phyloP scores from a whole-genome alignment of 2,797 vertebrate genomes.

The Synanceia verrucosa region DNA sequence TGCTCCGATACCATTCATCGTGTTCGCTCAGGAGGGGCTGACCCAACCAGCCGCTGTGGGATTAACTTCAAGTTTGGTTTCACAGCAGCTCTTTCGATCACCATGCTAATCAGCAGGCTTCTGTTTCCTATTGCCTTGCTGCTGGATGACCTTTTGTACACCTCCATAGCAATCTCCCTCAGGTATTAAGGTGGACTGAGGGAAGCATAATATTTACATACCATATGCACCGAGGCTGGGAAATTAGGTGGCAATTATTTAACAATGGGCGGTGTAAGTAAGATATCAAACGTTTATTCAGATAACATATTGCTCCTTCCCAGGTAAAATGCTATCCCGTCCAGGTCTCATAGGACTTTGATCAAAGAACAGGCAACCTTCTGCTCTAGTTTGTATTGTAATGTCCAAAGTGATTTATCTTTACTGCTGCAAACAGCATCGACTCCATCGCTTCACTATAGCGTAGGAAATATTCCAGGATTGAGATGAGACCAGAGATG shows the following conservation, averaged over 20 bases:
- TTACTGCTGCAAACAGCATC: conserved; percentile 28
- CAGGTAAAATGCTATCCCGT: conserved; percentile 23
- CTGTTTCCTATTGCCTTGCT: conserved; percentile 33
- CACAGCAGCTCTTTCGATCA: conserved; percentile 42
- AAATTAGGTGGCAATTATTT: conserved; percentile 70
- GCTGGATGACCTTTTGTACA: conserved; percentile 58
- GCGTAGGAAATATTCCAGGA: conserved; percentile 32
- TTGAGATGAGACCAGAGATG: conserved; percentile 49
- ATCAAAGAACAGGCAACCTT: conserved; percentile 56
- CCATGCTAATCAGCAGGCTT: conserved; percentile 68
- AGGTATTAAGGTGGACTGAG: conserved; percentile 50
- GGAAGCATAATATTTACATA: conserved; percentile 71
- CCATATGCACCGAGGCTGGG: conserved; percentile 14
- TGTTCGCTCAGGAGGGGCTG: conserved; percentile 47
- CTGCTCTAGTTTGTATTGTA: conserved; percentile 54
- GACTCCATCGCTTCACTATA: no score
- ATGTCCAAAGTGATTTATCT: conserved; percentile 69
- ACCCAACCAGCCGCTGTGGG: conserved; percentile 41
- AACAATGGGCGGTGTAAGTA: conserved; percentile 41
- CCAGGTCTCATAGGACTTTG: conserved; percentile 63
- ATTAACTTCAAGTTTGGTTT: conserved; percentile 49
- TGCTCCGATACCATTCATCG: conserved; percentile 16
- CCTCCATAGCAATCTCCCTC: conserved; percentile 59
- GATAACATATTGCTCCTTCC: conserved; percentile 34
- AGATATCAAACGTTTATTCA: conserved; percentile 55